phyloP scores from a whole-genome alignment of 2,113 vertebrate genomes.

The Burhinus bistriatus region DNA sequence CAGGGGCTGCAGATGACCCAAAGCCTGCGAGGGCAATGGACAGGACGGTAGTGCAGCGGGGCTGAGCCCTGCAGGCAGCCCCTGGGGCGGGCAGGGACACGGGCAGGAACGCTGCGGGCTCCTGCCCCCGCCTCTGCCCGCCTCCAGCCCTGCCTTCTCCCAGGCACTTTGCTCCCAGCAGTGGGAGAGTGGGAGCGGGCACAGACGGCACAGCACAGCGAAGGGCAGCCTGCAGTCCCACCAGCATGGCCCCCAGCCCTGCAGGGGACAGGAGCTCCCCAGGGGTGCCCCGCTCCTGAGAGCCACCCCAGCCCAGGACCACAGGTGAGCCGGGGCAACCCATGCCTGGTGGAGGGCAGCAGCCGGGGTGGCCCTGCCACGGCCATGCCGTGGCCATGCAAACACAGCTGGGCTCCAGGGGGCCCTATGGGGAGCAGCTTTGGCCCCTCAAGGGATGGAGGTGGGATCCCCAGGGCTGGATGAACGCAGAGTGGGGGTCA shows the following conservation, averaged over 20 bases:
- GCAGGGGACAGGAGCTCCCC: fast-evolving
- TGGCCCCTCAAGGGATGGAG: neutral
- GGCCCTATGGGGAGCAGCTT: neutral
- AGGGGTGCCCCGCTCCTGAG: neutral
- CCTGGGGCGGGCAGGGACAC: neutral
- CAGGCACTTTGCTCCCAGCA: conserved; percentile 45
- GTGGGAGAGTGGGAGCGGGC: neutral
- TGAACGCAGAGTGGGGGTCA: neutral
- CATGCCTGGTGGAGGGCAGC: neutral
- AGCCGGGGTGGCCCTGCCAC: neutral
- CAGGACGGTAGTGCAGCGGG: fast-evolving
- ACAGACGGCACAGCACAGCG: neutral
- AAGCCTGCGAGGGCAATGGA: neutral
- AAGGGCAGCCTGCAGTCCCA: neutral
- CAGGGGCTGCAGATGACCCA: neutral
- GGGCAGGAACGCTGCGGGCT: neutral
- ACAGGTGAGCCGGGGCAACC: neutral
- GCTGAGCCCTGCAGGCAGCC: neutral
- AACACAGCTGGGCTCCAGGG: neutral
- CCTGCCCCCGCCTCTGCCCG: conserved; percentile 10
- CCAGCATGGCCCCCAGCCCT: neutral
- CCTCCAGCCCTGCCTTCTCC: conserved; percentile 59
- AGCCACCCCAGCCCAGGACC: neutral
- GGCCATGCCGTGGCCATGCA: fast-evolving
- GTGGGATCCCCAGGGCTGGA: neutral